Percentiles rank a stretch among this genome's conserved stretches.
phyloP scores from a whole-genome alignment of 2,113 vertebrate species.

The Corythaixoides concolor region DNA sequence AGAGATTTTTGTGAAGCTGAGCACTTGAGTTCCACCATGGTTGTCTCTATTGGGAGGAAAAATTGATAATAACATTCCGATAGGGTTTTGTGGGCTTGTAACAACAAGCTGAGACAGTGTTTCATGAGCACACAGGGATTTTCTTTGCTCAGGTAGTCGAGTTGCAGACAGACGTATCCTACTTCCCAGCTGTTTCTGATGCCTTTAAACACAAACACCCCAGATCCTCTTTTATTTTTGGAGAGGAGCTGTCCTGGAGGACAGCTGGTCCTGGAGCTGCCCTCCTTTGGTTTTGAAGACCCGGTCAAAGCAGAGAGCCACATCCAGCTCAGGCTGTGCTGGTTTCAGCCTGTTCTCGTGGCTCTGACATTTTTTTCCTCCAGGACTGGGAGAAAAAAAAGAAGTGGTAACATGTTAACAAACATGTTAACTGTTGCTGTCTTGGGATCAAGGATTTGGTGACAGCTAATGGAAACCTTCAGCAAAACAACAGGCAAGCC shows the following conservation, averaged over 20 bases:
- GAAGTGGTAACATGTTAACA: neutral
- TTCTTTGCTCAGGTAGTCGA: neutral
- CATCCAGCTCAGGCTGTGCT: neutral
- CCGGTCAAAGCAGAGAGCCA: neutral
- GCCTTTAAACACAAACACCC: neutral
- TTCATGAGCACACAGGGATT: neutral
- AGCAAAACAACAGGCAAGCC: neutral
- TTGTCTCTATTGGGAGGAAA: neutral
- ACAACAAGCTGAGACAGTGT: neutral
- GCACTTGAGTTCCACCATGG: neutral
- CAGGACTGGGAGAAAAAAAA: neutral
- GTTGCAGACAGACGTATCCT: neutral
- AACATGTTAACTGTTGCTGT: neutral
- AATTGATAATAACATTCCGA: neutral
- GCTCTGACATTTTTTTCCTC: neutral
- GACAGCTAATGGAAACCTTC: neutral
- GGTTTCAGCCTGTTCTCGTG: neutral
- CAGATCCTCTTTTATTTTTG: neutral
- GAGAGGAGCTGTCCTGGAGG: neutral
- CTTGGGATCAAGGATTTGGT: neutral
- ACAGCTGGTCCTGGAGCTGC: neutral
- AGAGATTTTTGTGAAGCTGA: neutral
- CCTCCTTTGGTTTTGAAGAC: neutral
- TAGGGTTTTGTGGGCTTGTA: neutral
- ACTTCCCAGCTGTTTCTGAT: neutral